Base-by-base conservation (phyloP, 2,888 invertebrate genomes). In the Dastarcus helophoroides region DNA sequence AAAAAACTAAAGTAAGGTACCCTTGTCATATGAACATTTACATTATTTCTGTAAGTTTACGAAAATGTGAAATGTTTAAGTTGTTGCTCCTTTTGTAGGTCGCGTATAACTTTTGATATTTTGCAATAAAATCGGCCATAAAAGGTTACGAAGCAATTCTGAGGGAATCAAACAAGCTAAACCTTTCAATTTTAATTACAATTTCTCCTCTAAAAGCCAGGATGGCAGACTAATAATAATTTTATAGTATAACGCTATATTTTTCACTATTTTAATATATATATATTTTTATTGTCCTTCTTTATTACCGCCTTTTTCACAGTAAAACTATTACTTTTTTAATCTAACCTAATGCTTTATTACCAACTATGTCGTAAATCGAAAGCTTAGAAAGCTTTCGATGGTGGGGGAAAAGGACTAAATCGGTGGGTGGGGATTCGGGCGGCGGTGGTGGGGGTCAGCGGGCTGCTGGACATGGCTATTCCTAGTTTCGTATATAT, bases 401-500 rank as follows among this genome's bases (percentile, higher is more conserved):
- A 39, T 37, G 41, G 39, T 17, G 14, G 16, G 28, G 38, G 31
- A 43, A 38, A 40, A 43, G 42, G 41, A n/a, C n/a, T n/a, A 44
- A 39, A 27, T 36, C 32, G 31, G 10, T 25, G 28, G 24, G 16
- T 33, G 31, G 33, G 40, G 40, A 42, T 44, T 46, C 36, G 48
- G 47, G 36, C 43, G 32, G 33, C 29, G 42, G 35, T 33, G 27
- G 32, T 19, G 28, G 28, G 28, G 28, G 10, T 10, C 3, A 3
- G 3, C n/a, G n/a, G n/a, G n/a, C n/a, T 26, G 43, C 47, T 47
- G 47, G 49, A 47, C 50, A 44, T 33, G 36, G 41, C 32, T 37
- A 38, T 39, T 46, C 35, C 35, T 39, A 47, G 46, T 46, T 48
- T 44, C 41, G 40, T 31, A 47, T n/a, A n/a, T n/a, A n/a, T n/a